Evolutionary conservation across 2,888 invertebrate species (phyloP).

Genomic region (Asteroscopus sphinx): DNA sequence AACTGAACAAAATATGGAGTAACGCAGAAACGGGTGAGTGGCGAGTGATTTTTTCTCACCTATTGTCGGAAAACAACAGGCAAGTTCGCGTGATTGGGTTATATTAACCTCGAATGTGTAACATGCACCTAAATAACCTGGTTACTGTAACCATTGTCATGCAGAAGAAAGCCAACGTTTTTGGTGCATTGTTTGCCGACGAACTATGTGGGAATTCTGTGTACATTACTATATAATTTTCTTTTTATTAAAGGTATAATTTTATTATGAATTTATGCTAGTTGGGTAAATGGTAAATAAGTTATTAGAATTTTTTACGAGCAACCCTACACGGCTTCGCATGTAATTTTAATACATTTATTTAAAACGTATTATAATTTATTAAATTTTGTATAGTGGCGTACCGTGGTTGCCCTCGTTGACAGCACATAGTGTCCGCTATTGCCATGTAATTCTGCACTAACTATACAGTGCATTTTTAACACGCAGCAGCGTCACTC

Average conservation of each 20-base stretch:
- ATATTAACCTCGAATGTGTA: conserved; percentile 59
- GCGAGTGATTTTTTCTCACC: conserved; percentile 51
- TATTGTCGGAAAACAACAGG: conserved; percentile 46
- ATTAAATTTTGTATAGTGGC: too few relatives aligned
- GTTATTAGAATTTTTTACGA: background rate
- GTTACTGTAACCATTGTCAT: conserved; percentile 53
- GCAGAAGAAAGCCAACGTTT: conserved; percentile 52
- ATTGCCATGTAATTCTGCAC: too few relatives aligned
- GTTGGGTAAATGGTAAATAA: background rate
- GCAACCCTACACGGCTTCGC: too few relatives aligned
- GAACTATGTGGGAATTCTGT: conserved; percentile 41
- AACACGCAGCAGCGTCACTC: too few relatives aligned
- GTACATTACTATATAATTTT: conserved; percentile 18
- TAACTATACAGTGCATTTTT: too few relatives aligned
- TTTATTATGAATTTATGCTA: conserved; percentile 16
- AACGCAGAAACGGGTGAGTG: conserved; percentile 17
- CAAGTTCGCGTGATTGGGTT: conserved; percentile 55
- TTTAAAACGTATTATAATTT: too few relatives aligned
- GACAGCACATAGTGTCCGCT: too few relatives aligned
- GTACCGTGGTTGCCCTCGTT: too few relatives aligned
- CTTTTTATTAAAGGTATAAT: conserved; percentile 20
- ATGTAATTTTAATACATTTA: too few relatives aligned
- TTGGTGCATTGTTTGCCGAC: conserved; percentile 40
- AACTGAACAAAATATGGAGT: conserved; percentile 4
- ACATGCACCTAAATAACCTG: conserved; percentile 53